Conservation (phyloP, 2,113 vertebrate genomes). For the Brachypodius melanocephalos region DNA sequence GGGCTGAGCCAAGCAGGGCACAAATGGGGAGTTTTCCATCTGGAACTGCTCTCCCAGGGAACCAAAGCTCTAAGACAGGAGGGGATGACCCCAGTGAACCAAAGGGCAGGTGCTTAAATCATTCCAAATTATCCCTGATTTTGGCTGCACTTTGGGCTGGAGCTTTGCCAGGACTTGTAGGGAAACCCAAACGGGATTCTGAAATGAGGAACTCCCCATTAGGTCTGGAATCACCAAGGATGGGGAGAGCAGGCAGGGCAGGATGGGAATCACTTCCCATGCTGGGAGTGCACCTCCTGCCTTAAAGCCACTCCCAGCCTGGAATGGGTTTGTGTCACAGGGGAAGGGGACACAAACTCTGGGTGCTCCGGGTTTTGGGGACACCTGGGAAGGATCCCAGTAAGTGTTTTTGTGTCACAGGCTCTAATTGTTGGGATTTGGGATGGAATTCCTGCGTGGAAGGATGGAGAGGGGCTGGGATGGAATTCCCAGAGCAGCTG, state of each 20-base stretch:
- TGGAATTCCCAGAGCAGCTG: not conserved
- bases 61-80: not conserved
- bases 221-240: not conserved
- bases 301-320: too few species aligned
- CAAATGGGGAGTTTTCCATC: not conserved
- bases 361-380: not conserved
- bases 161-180: not conserved
- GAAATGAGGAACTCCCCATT: not conserved
- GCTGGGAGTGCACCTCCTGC: not conserved
- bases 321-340: not conserved
- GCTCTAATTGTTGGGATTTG: not conserved
- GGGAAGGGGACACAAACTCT: too few species aligned
- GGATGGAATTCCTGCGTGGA: not conserved
- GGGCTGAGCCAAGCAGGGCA: not conserved
- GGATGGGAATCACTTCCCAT: too few species aligned
- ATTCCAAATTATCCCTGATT: not conserved
- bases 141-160: not conserved
- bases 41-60: not conserved
- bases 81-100: not conserved
- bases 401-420: not conserved
- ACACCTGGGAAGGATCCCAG: not conserved
- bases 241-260: not conserved
- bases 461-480: not conserved
- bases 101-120: not conserved
- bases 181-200: not conserved